Conservation (phyloP, 2,797 vertebrate genomes). For the Cyclopterus lumpus region DNA sequence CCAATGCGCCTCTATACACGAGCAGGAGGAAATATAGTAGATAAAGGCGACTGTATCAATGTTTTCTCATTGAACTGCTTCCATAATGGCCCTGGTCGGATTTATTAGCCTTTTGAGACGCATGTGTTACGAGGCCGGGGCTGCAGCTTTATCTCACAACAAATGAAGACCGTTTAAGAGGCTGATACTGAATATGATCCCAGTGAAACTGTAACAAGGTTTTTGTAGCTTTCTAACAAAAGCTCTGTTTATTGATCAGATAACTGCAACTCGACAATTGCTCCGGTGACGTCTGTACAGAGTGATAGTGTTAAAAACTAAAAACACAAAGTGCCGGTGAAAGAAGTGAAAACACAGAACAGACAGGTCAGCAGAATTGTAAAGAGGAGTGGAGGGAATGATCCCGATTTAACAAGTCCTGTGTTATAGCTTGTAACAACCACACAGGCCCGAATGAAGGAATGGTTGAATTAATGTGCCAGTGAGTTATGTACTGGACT, state of each 20-base stretch:
- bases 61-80: slow-evolving; percentile 22
- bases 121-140: slow-evolving; percentile 1
- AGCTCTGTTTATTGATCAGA: slow-evolving; percentile 7
- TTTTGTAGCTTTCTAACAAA: slow-evolving; percentile 5
- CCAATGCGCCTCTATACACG: background rate
- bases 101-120: slow-evolving; percentile 28
- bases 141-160: slow-evolving; percentile 21
- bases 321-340: background rate
- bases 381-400: slow-evolving; percentile 1
- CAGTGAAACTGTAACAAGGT: background rate
- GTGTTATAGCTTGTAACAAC: background rate
- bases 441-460: background rate
- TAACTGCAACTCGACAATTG: background rate
- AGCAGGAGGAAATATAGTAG: background rate
- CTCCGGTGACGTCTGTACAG: background rate
- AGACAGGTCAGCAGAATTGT: background rate
- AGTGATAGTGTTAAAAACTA: background rate
- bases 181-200: slow-evolving; percentile 20
- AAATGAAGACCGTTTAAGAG: slow-evolving; percentile 29
- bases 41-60: slow-evolving; percentile 1
- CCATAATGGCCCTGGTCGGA: slow-evolving; percentile 11
- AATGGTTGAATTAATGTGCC: background rate
- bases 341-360: background rate
- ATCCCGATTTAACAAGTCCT: background rate
- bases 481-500: background rate